Conservation (phyloP, 2,797 vertebrate species). For the Sphenopsis melanotis region DNA sequence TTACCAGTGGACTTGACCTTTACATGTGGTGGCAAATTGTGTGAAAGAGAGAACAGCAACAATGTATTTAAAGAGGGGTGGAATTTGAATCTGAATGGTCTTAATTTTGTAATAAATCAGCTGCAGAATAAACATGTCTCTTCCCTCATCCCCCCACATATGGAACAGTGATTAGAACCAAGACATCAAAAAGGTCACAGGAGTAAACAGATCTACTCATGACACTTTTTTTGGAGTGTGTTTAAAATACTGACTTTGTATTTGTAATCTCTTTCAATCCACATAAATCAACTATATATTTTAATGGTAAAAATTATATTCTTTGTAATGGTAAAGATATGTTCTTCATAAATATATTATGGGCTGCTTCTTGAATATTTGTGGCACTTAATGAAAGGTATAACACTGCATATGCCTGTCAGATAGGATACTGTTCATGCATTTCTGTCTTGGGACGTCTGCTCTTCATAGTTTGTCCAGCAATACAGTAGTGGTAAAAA, state of each 20-base stretch:
- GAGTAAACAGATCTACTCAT: constrained; percentile 40
- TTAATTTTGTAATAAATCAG: constrained; percentile 43
- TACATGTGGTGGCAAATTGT: constrained; percentile 56
- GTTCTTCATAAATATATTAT: background rate
- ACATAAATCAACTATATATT: background rate
- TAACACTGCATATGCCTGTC: background rate
- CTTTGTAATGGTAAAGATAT: background rate
- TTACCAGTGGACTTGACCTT: constrained; percentile 58
- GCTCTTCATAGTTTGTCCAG: background rate
- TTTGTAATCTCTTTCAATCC: background rate
- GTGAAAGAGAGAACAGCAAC: background rate
- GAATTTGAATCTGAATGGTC: constrained; percentile 50
- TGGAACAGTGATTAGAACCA: constrained; percentile 39
- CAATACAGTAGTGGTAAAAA: background rate
- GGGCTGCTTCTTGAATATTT: background rate
- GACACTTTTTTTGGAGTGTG: background rate
- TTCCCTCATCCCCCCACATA: background rate
- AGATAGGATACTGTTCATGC: background rate
- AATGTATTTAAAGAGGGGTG: constrained; percentile 3
- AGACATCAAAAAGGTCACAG: background rate
- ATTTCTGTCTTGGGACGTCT: background rate
- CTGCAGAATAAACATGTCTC: constrained; percentile 46
- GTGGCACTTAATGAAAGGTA: background rate
- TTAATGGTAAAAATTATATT: constrained; percentile 3
- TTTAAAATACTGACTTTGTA: background rate